A percentile compares a stretch with the other conserved stretches of the same genome.
These are phyloP conservation scores for Oligia fasciuncula DNA, from an alignment of 2,888 invertebrate species.

Conservation along the genomic window DNA sequence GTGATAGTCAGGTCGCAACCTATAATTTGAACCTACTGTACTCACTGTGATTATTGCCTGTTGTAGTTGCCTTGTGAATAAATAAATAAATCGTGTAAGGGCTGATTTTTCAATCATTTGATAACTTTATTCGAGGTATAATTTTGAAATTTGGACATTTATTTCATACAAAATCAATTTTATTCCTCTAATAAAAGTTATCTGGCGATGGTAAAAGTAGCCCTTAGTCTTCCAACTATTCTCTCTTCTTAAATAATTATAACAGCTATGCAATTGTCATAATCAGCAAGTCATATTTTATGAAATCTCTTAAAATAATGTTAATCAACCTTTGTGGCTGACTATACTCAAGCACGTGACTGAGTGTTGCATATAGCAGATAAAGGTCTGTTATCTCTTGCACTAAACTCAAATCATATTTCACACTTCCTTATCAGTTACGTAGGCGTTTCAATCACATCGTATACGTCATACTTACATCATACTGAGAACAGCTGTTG, in stretches of 20 bases:
- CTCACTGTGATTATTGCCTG: too few relatives aligned
- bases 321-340: not conserved
- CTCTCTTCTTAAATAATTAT: not conserved
- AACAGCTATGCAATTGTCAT: not conserved
- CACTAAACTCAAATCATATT: not conserved
- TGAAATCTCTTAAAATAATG: not conserved
- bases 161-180: too few relatives aligned
- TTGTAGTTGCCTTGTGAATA: too few relatives aligned
- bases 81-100: too few relatives aligned
- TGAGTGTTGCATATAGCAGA: constrained; percentile 7
- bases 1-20: too few relatives aligned
- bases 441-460: constrained; percentile 14
- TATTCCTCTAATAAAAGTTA: too few relatives aligned
- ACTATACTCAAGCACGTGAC: not conserved
- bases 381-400: constrained; percentile 28
- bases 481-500: constrained; percentile 10
- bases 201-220: too few relatives aligned
- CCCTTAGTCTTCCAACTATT: not conserved
- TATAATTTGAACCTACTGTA: too few relatives aligned
- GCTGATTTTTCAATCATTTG: too few relatives aligned
- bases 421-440: constrained; percentile 29
- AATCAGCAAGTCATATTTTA: not conserved
- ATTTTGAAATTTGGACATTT: too few relatives aligned
- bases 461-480: constrained; percentile 19
- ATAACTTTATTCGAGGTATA: too few relatives aligned